Percentiles rank a stretch among this genome's conserved stretches.
phyloP scores from a whole-genome alignment of 2,797 vertebrate genomes.

The Merluccius polli region DNA sequence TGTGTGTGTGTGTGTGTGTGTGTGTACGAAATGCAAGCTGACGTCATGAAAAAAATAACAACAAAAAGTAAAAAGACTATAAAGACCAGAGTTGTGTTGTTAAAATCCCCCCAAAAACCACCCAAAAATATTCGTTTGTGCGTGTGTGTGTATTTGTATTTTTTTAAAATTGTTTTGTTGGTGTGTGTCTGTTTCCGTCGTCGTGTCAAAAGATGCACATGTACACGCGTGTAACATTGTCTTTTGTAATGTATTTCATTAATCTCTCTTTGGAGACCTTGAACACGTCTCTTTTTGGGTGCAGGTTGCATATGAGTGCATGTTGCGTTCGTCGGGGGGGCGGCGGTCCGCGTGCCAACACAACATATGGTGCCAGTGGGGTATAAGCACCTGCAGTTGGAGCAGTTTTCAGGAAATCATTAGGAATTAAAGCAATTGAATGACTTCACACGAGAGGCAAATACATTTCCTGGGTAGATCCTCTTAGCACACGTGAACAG shows the following conservation, averaged over 20 bases:
- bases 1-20: conserved; percentile 15
- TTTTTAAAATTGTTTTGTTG: conserved; percentile 19
- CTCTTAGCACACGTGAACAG: conserved; percentile 36
- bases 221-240: conserved; percentile 30
- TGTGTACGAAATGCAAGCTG: no score
- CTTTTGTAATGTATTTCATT: conserved; percentile 47
- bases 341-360: conserved; percentile 62
- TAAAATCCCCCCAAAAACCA: no score
- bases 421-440: conserved; percentile 71
- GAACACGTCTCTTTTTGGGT: conserved; percentile 66
- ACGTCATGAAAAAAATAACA: no score
- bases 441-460: conserved; percentile 66
- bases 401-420: conserved; percentile 56
- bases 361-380: conserved; percentile 73
- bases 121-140: conserved; percentile 14
- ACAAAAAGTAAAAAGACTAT: no score
- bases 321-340: conserved; percentile 65
- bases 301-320: conserved; percentile 64
- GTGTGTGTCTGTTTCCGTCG: conserved; percentile 17
- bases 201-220: conserved; percentile 14
- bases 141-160: not conserved
- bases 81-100: no score
- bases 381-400: conserved; percentile 64
- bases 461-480: conserved; percentile 55
- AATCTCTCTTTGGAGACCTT: conserved; percentile 63